These are phyloP conservation scores for Dendrolimus pini DNA, from an alignment of 2,888 invertebrate genomes.

Conservation along the genomic window DNA sequence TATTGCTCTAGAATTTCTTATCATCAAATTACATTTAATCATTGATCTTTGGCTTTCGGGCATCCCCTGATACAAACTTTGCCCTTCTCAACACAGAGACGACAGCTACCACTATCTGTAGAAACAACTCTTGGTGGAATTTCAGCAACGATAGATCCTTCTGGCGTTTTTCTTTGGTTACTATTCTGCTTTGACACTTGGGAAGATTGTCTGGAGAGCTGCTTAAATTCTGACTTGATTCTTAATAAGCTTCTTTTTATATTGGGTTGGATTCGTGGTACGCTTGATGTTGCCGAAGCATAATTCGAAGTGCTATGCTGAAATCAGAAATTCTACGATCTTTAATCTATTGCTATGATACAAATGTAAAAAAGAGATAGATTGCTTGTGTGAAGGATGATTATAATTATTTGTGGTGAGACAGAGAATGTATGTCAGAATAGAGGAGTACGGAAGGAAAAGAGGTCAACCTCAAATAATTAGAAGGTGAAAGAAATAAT, in stretches of 20 bases:
- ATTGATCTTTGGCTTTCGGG: constrained; percentile 21
- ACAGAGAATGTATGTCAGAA: no score
- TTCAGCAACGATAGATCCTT: not conserved
- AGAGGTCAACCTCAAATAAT: no score
- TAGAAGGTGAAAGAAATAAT: no score
- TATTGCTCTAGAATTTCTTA: no score
- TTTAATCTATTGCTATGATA: not conserved
- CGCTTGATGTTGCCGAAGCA: not conserved
- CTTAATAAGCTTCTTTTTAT: not conserved
- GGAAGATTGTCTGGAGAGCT: not conserved
- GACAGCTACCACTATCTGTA: constrained; percentile 19
- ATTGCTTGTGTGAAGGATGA: no score
- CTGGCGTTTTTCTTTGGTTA: not conserved
- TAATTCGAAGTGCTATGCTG: not conserved
- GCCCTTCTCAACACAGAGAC: constrained; percentile 33
- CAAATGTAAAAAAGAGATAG: no score
- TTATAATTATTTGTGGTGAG: no score
- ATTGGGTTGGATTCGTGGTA: not conserved
- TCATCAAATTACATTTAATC: not conserved
- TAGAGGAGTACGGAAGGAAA: no score
- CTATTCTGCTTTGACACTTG: not conserved
- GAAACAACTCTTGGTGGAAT: not conserved
- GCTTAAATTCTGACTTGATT: not conserved
- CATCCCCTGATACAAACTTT: constrained; percentile 35
- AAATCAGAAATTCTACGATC: not conserved